These are phyloP conservation scores for Luffia ferchaultella DNA, from an alignment of 2,888 invertebrate species.

Conservation along the genomic window DNA sequence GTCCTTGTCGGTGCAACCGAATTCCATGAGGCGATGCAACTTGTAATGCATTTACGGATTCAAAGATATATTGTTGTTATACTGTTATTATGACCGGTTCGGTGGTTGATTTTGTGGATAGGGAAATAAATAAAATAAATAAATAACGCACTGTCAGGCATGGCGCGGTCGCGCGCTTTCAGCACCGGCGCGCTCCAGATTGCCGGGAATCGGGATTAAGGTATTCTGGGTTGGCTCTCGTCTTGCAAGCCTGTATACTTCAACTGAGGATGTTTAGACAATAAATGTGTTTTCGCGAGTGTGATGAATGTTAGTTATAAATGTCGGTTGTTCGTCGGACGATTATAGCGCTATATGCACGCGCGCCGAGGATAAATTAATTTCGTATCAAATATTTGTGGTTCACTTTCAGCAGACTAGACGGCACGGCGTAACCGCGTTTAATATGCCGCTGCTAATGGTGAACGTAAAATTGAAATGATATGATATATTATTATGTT, in stretches of 20 bases:
- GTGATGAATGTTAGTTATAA: slow-evolving; percentile 4
- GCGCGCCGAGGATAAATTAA: too few species aligned
- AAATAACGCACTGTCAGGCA: slow-evolving; percentile 60
- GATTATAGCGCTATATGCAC: neutral
- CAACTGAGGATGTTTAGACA: slow-evolving; percentile 48
- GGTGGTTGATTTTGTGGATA: slow-evolving; percentile 23
- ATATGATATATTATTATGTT: too few species aligned
- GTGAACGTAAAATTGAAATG: too few species aligned
- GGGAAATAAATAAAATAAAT: slow-evolving; percentile 39
- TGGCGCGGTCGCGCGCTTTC: slow-evolving; percentile 44
- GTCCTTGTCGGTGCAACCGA: slow-evolving; percentile 71
- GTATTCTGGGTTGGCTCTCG: slow-evolving; percentile 31
- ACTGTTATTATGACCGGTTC: neutral
- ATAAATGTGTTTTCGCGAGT: slow-evolving; percentile 33
- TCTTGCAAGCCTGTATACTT: slow-evolving; percentile 8
- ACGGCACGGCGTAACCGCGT: too few species aligned
- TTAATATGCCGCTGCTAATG: too few species aligned
- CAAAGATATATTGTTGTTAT: neutral
- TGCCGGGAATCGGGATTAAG: slow-evolving; percentile 37
- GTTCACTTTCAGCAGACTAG: too few species aligned
- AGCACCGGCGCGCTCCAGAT: slow-evolving; percentile 41
- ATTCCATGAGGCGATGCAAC: slow-evolving; percentile 60
- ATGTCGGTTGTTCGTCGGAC: neutral
- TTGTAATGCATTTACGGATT: slow-evolving; percentile 31
- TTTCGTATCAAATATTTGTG: too few species aligned